Percentiles rank a stretch among this genome's conserved stretches.
Evolutionary conservation across 2,113 vertebrate species (phyloP).

Genomic region (Sylvilagus bachmani): DNA sequence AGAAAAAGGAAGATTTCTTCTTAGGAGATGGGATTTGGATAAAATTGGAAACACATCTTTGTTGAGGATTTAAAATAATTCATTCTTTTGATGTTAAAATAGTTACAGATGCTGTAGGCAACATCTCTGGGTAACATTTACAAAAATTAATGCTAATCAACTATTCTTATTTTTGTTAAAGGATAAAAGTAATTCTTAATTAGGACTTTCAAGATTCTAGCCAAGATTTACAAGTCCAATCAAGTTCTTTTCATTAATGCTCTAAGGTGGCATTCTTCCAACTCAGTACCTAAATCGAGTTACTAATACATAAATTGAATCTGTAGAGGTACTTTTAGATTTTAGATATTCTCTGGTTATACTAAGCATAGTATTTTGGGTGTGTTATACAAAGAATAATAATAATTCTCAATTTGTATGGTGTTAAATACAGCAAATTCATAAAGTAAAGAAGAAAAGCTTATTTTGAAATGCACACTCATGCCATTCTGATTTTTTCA

Average conservation of each 20-base stretch:
- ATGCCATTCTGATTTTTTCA: slow-evolving; percentile 12
- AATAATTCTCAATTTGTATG: slow-evolving; percentile 15
- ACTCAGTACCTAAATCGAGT: neutral
- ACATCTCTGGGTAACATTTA: neutral
- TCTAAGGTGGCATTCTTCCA: neutral
- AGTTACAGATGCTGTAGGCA: neutral
- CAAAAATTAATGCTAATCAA: neutral
- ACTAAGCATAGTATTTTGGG: neutral
- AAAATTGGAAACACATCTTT: slow-evolving; percentile 61
- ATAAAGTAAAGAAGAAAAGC: neutral
- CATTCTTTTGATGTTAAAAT: slow-evolving; percentile 52
- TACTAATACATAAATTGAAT: neutral
- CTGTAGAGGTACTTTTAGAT: neutral
- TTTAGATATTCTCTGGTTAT: neutral
- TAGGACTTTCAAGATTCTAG: slow-evolving; percentile 45
- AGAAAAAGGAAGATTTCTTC: slow-evolving; percentile 50
- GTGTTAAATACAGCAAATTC: neutral
- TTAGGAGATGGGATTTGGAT: neutral
- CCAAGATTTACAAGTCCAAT: slow-evolving; percentile 13
- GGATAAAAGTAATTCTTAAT: slow-evolving; percentile 51
- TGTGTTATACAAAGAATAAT: neutral
- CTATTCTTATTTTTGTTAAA: slow-evolving; percentile 24
- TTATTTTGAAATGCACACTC: slow-evolving; percentile 11
- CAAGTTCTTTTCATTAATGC: slow-evolving; percentile 8
- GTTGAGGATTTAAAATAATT: slow-evolving; percentile 52